phyloP scores from a whole-genome alignment of 2,113 vertebrate genomes.

The Stigmatopora nigra region DNA sequence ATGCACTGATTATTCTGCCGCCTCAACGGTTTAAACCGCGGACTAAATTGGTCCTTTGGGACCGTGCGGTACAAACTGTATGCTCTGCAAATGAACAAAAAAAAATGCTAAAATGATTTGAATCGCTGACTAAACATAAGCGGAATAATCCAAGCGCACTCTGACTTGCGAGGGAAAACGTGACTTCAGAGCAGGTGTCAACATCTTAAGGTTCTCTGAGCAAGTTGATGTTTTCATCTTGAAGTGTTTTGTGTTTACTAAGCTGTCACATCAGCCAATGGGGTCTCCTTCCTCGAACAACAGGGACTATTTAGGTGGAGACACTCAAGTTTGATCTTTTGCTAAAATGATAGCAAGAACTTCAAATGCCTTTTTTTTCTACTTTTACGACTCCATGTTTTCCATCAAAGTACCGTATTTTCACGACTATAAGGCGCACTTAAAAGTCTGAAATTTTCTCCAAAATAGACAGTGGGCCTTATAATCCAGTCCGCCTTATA shows the following conservation, averaged over 20 bases:
- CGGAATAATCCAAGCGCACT: slow-evolving; percentile 35
- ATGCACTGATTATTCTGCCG: slow-evolving; percentile 46
- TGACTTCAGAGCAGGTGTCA: slow-evolving; percentile 10
- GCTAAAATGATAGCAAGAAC: slow-evolving; percentile 40
- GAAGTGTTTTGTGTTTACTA: slow-evolving; percentile 23
- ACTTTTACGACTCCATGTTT: background rate
- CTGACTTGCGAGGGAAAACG: slow-evolving; percentile 18
- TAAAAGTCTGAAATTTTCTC: too few species aligned
- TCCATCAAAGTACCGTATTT: too few species aligned
- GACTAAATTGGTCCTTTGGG: slow-evolving; percentile 62
- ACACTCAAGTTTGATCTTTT: slow-evolving; percentile 48
- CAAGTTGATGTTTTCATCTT: slow-evolving; percentile 26
- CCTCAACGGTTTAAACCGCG: slow-evolving; percentile 49
- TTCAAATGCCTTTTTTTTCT: slow-evolving; percentile 27
- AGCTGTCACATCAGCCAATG: slow-evolving; percentile 28
- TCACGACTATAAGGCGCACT: too few species aligned
- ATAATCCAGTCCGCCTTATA: too few species aligned
- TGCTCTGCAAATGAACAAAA: slow-evolving; percentile 37
- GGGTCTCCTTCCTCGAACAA: slow-evolving; percentile 23
- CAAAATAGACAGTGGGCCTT: too few species aligned
- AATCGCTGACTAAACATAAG: slow-evolving; percentile 59
- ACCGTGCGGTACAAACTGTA: slow-evolving; percentile 44
- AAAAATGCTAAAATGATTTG: slow-evolving; percentile 52
- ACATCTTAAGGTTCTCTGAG: slow-evolving; percentile 22
- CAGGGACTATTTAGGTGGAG: slow-evolving; percentile 34